Evolutionary conservation across 2,797 vertebrate genomes (phyloP), one percentile per base, ranked within the genome.

Genomic region (Myotis pilosus): DNA sequence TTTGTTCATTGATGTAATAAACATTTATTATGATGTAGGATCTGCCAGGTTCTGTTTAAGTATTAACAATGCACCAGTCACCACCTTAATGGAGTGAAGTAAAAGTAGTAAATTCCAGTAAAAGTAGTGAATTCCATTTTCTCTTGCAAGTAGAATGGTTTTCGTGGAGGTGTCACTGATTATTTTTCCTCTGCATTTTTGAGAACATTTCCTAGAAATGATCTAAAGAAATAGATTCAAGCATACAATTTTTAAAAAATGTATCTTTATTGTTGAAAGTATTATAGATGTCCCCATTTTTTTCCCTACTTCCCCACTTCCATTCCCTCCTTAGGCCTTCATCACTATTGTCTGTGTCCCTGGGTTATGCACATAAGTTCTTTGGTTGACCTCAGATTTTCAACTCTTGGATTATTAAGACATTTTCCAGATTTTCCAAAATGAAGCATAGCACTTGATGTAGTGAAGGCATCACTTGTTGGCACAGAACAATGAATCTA

Each of bases 131-230:
- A 75, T 83, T 66, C 33, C 6, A 20, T 66, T 91, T 91, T 91
- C 28, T 79, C 3, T 68, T 68, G 53, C 33, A 83, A 28, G 9
- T 71, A n/a, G 78, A 20, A 23, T 33, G 6, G 19, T 92, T 90
- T 89, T 83, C 7, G 9, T 72, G 62, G 33, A 68, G 8, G 38
- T 91, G 8, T 57, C 38, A 81, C 4, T 81, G 90, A 76, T 81
- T 75, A 64, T 87, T 75, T 92, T 84, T 0, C 23, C 64, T 69
- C 82, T 96, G 87, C 20, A n/a, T 95, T 91, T 96, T 84, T 95
- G 76, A 85, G 97, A 90, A 96, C 76, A 57, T 44, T 9, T 92
- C 91, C 36, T 88, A 95, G 69, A 72, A 78, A 68, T 76, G 36
- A 38, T 62, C 68, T 91, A 33, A 89, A 94, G 41, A 88, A 47